Evolutionary conservation across 2,113 vertebrate genomes (phyloP).

Genomic region (Balaenoptera acutorostrata): DNA sequence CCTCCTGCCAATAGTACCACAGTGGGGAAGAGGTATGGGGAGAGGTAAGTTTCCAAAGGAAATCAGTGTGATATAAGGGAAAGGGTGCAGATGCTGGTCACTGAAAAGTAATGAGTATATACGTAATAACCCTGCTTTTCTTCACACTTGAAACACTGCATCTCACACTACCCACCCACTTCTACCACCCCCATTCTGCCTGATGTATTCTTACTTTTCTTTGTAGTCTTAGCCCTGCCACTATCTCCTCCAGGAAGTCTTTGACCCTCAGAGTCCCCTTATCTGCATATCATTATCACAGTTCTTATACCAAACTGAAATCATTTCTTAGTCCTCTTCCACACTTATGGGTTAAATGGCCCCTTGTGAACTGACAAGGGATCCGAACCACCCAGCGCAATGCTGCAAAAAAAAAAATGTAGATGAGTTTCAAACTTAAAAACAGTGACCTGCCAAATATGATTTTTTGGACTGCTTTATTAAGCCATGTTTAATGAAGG

Average conservation of each 20-base stretch:
- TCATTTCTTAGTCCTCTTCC: neutral
- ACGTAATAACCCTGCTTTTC: neutral
- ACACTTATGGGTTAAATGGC: neutral
- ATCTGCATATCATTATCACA: neutral
- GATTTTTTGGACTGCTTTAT: neutral
- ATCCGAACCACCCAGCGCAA: neutral
- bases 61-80: neutral
- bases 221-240: neutral
- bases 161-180: no score
- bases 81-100: neutral
- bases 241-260: neutral
- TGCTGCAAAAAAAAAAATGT: neutral
- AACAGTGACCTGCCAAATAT: neutral
- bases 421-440: neutral
- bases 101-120: neutral
- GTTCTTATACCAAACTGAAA: neutral
- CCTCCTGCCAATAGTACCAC: neutral
- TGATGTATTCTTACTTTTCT: neutral
- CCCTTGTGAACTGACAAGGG: neutral
- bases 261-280: neutral
- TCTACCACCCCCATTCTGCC: neutral
- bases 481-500: constrained; percentile 16
- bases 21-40: neutral
- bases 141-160: neutral
- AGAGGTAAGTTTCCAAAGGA: neutral